Evolutionary conservation across 2,797 vertebrate species (phyloP).

Genomic region (Lithobates sylvaticus): DNA sequence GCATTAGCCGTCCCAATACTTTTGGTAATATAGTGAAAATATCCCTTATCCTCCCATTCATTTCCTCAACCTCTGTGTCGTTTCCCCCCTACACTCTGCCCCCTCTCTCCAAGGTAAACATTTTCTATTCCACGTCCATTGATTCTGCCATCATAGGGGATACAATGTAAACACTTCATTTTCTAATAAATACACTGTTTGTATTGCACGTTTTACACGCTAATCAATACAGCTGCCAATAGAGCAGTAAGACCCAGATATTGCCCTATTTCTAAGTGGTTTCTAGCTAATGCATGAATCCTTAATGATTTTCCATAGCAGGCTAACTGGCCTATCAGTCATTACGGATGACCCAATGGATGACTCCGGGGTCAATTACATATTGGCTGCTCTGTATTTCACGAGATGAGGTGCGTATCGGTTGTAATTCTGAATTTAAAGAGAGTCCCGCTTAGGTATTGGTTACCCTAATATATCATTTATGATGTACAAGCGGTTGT

Average conservation of each 20-base stretch:
- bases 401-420: background rate
- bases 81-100: background rate
- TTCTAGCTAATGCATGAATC: constrained; percentile 19
- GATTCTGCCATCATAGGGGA: constrained; percentile 27
- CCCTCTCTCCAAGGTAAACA: background rate
- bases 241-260: constrained; percentile 18
- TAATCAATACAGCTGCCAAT: constrained; percentile 44
- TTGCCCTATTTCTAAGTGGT: constrained; percentile 7
- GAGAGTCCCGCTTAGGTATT: background rate
- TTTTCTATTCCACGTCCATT: constrained; percentile 5
- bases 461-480: constrained; percentile 27
- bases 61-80: background rate
- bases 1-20: no score
- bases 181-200: constrained; percentile 42
- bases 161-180: constrained; percentile 36
- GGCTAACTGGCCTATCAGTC: background rate
- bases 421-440: constrained; percentile 1
- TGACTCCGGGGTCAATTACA: constrained; percentile 9
- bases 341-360: constrained; percentile 19
- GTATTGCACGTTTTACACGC: constrained; percentile 36
- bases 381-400: background rate
- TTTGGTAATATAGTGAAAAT: no score
- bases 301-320: constrained; percentile 20
- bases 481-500: background rate
- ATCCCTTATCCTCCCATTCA: background rate